Base-by-base conservation (phyloP, 2,888 invertebrate genomes). In the Hydropsyche betteni region DNA sequence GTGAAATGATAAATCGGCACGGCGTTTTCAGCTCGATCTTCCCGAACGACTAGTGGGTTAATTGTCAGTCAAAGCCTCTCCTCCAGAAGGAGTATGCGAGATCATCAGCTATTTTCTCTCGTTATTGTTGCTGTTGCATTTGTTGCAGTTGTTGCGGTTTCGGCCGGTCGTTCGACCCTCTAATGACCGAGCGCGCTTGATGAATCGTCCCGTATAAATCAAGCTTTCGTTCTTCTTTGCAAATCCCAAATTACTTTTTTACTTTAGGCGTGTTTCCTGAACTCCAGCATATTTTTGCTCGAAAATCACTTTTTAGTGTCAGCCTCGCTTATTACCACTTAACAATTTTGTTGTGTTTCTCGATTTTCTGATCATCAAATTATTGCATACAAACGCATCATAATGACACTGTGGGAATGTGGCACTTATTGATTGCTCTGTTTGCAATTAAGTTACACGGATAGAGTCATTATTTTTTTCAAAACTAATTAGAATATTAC, bases 151-250 rank as follows among this genome's bases (percentile, higher is more conserved):
- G 55, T 55, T 16, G n/a, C 55, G 12, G 14, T 55, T 55, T 55
- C 16, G 14, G 16, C 8, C 51, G 51, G 1, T n/a, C 61, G 61
- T 36, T 69, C 71, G 75, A 68, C 34, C 44, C 36, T 72, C 64
- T 79, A 76, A 77, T 77, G 75, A 61, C 75, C 64, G 44, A 44
- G 44, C 69, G 53, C 73, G 61, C 38, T 55, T 77, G 77, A 79
- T 76, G 74, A 76, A 79, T 79, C 55, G 77, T 55, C 75, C 74
- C 71, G 64, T 55, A 78, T 78, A 77, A 77, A 78, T 77, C 78
- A 78, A 71, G 74, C 38, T 72, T 77, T 55, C 69, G 36, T 61
- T 72, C 52, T 64, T 51, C 75, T 75, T 77, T 71, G 76, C 74
- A 68, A 75, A 69, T 69, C 71, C 70, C 55, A 61, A 70, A 58